A percentile compares a stretch with the other conserved stretches of the same genome.
These are phyloP conservation scores for Sebastes oblongus DNA, from an alignment of 2,797 vertebrate genomes.

Conservation along the genomic window DNA sequence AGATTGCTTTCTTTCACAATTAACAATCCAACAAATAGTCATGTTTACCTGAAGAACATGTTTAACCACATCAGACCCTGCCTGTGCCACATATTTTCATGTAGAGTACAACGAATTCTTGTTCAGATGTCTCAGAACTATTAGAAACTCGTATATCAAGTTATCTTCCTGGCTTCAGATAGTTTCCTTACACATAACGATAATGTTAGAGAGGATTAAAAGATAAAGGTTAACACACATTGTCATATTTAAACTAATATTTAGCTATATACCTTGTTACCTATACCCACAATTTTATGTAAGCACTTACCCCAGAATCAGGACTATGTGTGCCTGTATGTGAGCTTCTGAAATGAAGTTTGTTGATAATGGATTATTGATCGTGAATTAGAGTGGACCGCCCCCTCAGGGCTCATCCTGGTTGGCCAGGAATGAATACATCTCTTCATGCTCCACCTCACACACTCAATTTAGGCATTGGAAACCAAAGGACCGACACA, in stretches of 20 bases:
- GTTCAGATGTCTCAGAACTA: conserved; percentile 4
- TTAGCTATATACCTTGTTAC: conserved; percentile 2
- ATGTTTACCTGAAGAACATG: conserved; percentile 37
- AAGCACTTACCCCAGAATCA: conserved; percentile 22
- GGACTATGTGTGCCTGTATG: conserved; percentile 48
- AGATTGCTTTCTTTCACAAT: conserved; percentile 55
- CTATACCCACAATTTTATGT: not conserved
- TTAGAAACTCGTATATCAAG: not conserved
- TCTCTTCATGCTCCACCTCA: conserved; percentile 86
- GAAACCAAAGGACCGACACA: conserved; percentile 62
- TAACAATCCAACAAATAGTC: conserved; percentile 45
- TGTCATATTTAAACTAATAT: not conserved
- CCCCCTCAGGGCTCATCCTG: conserved; percentile 88
- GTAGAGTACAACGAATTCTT: not conserved
- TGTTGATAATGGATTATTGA: conserved; percentile 98
- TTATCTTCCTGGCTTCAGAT: not conserved
- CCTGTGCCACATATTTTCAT: not conserved
- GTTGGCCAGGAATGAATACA: conserved; percentile 89
- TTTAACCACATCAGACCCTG: conserved; percentile 23
- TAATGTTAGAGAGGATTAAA: not conserved
- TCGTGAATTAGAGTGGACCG: conserved; percentile 85
- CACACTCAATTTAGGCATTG: conserved; percentile 82
- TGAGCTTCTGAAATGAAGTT: conserved; percentile 83
- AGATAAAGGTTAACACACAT: not conserved
- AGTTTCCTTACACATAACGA: not conserved